phyloP scores from a whole-genome alignment of 2,113 vertebrate species.

The Panthera tigris region DNA sequence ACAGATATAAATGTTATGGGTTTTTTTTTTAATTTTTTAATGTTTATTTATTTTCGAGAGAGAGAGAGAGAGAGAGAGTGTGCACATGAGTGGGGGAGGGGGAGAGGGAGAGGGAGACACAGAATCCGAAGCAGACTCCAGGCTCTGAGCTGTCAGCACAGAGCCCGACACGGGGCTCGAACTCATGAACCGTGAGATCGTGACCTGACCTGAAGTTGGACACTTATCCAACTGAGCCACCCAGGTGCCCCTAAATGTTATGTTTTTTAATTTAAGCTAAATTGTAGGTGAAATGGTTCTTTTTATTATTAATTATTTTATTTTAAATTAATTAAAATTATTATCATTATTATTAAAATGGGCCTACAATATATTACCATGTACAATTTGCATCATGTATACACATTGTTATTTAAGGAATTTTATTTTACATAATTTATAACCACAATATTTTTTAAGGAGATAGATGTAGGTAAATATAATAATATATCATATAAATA shows the following conservation, averaged over 20 bases:
- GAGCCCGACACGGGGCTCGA: no score
- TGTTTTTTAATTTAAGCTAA: slow-evolving; percentile 37
- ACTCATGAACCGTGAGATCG: no score
- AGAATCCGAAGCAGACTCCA: no score
- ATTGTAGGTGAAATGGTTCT: background rate
- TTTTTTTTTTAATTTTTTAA: background rate
- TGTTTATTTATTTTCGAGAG: no score
- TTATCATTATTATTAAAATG: slow-evolving; percentile 26
- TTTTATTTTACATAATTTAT: slow-evolving; percentile 20
- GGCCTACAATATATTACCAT: background rate
- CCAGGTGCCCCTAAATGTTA: background rate
- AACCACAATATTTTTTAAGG: background rate
- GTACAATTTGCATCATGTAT: background rate
- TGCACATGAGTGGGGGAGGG: no score
- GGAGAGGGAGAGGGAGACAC: no score
- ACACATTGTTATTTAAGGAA: slow-evolving; percentile 26
- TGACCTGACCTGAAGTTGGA: no score
- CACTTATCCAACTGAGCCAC: no score
- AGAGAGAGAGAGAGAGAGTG: no score
- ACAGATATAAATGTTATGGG: background rate
- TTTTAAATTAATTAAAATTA: no score
- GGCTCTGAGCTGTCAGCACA: no score
- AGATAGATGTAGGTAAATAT: background rate
- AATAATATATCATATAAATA: background rate
- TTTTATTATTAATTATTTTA: background rate